Evolutionary conservation across 2,888 invertebrate species (phyloP).

Genomic region (Papilio protenor): DNA sequence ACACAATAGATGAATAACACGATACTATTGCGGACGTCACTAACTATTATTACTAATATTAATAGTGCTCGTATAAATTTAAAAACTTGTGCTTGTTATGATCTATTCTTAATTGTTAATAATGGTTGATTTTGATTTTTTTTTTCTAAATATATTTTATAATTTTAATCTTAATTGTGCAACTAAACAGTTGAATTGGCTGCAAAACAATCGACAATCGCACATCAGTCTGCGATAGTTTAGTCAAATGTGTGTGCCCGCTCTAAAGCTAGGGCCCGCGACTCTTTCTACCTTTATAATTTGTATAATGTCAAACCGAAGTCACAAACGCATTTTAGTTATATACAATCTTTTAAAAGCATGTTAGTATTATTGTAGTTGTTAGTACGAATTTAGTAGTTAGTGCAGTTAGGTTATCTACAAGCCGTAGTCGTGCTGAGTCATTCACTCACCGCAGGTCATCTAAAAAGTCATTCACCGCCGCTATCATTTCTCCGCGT

Average conservation of each 20-base stretch:
- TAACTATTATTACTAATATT: conserved; percentile 4
- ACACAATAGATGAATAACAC: conserved; percentile 38
- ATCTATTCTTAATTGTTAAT: neutral
- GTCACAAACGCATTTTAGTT: neutral
- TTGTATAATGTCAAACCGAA: too few species aligned
- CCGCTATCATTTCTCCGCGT: conserved; percentile 63
- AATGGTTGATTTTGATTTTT: neutral
- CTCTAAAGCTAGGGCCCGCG: neutral
- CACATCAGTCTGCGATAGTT: too few species aligned
- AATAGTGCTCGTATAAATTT: neutral
- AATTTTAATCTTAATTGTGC: too few species aligned
- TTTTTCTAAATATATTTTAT: neutral
- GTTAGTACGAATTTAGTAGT: neutral
- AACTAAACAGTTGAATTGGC: too few species aligned
- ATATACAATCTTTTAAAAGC: neutral
- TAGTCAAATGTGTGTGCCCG: neutral
- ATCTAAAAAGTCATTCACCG: conserved; percentile 75
- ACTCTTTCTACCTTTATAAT: too few species aligned
- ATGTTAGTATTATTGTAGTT: conserved; percentile 42
- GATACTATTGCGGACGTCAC: neutral
- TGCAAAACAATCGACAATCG: too few species aligned
- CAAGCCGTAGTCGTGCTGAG: neutral
- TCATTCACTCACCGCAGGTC: conserved; percentile 72
- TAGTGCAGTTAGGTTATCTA: conserved; percentile 23
- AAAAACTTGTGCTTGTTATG: neutral